Evolutionary conservation across 2,113 vertebrate genomes (phyloP), one percentile per base, ranked within the genome.

Genomic region (Prionailurus bengalensis): DNA sequence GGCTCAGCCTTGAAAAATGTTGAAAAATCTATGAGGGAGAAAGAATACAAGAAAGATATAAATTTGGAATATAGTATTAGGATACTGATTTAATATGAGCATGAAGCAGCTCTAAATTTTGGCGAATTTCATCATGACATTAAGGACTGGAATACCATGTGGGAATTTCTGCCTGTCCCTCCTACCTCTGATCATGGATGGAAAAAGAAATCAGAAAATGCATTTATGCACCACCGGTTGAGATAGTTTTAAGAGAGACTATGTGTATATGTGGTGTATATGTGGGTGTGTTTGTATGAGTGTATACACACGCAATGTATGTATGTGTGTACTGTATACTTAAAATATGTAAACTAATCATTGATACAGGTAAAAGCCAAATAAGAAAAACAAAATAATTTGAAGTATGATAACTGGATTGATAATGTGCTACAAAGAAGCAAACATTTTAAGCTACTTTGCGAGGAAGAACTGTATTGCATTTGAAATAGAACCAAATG

Each of bases 401-500:
- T 81, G 10, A 51, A 63, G 51, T 58, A 65, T 53, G 16, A 86
- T n/a, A 91, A 51, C 25, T 74, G 53, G 39, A 82, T 48, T 81
- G 92, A 48, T 63, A 91, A 63, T 82, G 0, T 92, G 10, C 51
- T 89, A 23, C 31, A 91, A 65, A 87, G 19, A 51, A 74, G 81
- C 1, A 70, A 96, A 71, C 0, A 94, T 88, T 88, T 78, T 87
- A 89, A 73, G 63, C 21, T 55, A 42, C 51, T 94, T 80, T 91
- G 31, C 58, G 33, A 31, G 29, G 7, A 92, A 90, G 14, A 92
- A 42, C 53, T 71, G 4, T 53, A 70, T 61, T 95, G 13, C 12
- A 84, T 95, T 93, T 96, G 86, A 95, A 91, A 86, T 68, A n/a
- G 39, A 48, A 80, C 7, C 31, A 96, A 66, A 88, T 82, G 3